A percentile compares a stretch with the other conserved stretches of the same genome.
Evolutionary conservation across 2,888 invertebrate species (phyloP).

Genomic region (Scaptomyza caliginosa): DNA sequence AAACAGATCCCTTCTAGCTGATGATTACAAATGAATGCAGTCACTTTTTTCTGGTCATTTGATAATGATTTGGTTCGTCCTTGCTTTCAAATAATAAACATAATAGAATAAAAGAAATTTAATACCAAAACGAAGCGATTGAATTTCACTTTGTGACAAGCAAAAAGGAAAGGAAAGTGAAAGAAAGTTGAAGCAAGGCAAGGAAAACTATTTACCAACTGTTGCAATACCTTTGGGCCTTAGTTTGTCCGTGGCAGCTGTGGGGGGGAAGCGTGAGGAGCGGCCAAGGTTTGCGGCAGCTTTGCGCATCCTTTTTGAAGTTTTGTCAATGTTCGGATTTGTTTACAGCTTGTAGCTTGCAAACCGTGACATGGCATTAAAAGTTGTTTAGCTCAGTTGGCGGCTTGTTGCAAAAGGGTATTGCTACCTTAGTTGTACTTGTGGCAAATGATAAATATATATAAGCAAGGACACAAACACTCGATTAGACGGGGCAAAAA

Average conservation of each 20-base stretch:
- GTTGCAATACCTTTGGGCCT: too few relatives aligned
- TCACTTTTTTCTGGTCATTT: slow-evolving; percentile 1
- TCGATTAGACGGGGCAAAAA: slow-evolving; percentile 33
- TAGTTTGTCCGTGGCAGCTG: too few relatives aligned
- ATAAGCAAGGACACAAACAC: slow-evolving; percentile 37
- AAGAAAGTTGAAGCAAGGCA: slow-evolving; percentile 49
- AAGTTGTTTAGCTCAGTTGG: too few relatives aligned
- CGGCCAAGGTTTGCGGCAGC: too few relatives aligned
- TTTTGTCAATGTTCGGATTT: too few relatives aligned
- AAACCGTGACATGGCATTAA: too few relatives aligned
- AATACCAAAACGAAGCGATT: slow-evolving; percentile 12
- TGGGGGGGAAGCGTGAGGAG: too few relatives aligned
- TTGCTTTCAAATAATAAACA: neutral
- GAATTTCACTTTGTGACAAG: slow-evolving; percentile 27
- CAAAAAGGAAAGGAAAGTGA: neutral
- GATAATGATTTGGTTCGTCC: neutral
- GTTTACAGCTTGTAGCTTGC: too few relatives aligned
- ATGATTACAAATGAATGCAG: slow-evolving; percentile 54
- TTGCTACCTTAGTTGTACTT: too few relatives aligned
- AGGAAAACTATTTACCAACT: slow-evolving; percentile 31
- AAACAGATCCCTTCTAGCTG: slow-evolving; percentile 31
- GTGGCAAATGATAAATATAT: slow-evolving; percentile 57
- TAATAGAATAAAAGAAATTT: neutral
- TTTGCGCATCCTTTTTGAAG: too few relatives aligned
- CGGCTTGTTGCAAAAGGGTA: too few relatives aligned